Evolutionary conservation across 2,797 vertebrate species (phyloP).

Genomic region (Diplodus sargus): DNA sequence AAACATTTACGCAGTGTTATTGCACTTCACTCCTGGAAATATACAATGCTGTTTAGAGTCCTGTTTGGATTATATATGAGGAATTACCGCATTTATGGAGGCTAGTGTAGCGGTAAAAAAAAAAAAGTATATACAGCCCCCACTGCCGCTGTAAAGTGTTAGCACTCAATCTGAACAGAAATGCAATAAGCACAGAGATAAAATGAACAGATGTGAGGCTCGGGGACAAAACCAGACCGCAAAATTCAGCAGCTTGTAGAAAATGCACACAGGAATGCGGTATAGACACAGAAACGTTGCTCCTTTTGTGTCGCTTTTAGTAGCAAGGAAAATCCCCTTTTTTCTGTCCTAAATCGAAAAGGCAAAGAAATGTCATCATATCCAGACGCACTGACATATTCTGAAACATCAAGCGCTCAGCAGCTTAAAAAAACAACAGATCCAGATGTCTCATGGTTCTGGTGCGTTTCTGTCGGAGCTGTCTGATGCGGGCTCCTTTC

Average conservation of each 20-base stretch:
- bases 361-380: neutral
- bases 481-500: neutral
- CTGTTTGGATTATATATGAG: constrained; percentile 29
- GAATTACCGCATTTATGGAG: constrained; percentile 46
- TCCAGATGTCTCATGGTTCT: neutral
- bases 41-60: constrained; percentile 16
- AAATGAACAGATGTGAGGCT: constrained; percentile 58
- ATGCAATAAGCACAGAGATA: constrained; percentile 42
- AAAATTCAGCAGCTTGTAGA: constrained; percentile 23
- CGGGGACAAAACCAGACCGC: constrained; percentile 43
- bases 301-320: neutral
- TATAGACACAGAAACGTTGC: neutral
- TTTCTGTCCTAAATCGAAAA: neutral
- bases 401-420: neutral
- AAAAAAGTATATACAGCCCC: constrained; percentile 17
- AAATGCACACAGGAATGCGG: constrained; percentile 19
- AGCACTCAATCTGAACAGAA: constrained; percentile 35
- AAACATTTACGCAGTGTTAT: constrained; percentile 9
- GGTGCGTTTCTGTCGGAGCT: constrained; percentile 8
- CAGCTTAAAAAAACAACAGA: neutral
- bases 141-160: constrained; percentile 16
- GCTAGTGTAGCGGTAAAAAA: constrained; percentile 25
- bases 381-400: neutral
- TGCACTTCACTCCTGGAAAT: constrained; percentile 29
- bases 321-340: no score